phyloP scores from a whole-genome alignment of 2,797 vertebrate genomes.

The Lepidocolaptes lacrymiger region DNA sequence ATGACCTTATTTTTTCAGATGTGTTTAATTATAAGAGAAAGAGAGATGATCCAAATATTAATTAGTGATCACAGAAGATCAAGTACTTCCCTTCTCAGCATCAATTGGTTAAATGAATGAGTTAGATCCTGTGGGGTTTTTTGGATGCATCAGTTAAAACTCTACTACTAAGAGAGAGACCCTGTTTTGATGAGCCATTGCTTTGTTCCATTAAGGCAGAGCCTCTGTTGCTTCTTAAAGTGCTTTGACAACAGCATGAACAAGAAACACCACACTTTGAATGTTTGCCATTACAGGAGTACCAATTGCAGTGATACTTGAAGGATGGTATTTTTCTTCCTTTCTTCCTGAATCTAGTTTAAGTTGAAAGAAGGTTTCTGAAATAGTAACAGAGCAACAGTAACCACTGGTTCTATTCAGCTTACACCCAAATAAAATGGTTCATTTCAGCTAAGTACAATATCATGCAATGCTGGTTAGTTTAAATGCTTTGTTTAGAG shows the following conservation, averaged over 20 bases:
- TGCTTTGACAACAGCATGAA: constrained; percentile 30
- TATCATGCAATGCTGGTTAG: constrained; percentile 50
- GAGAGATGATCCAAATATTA: background rate
- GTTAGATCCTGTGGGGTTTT: background rate
- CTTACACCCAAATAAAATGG: constrained; percentile 40
- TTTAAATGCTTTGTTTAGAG: constrained; percentile 70
- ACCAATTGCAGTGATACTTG: constrained; percentile 11
- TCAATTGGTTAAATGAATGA: background rate
- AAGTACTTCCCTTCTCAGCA: background rate
- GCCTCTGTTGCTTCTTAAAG: background rate
- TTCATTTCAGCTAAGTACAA: constrained; percentile 58
- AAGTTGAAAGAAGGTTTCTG: constrained; percentile 45
- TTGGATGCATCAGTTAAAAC: background rate
- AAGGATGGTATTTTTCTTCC: constrained; percentile 1
- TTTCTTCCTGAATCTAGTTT: constrained; percentile 47
- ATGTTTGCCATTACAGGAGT: background rate
- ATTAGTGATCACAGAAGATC: background rate
- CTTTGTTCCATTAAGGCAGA: constrained; percentile 34
- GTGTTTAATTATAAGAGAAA: background rate
- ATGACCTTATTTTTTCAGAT: background rate
- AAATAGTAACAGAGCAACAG: constrained; percentile 38
- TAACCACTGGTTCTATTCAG: constrained; percentile 23
- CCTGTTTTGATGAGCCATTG: constrained; percentile 3
- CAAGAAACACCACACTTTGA: background rate
- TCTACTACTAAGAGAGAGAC: background rate